A percentile compares a stretch with the other conserved stretches of the same genome.
Conservation (phyloP, 2,888 invertebrate genomes). For the Galeopsomyia nigrocyanea region DNA sequence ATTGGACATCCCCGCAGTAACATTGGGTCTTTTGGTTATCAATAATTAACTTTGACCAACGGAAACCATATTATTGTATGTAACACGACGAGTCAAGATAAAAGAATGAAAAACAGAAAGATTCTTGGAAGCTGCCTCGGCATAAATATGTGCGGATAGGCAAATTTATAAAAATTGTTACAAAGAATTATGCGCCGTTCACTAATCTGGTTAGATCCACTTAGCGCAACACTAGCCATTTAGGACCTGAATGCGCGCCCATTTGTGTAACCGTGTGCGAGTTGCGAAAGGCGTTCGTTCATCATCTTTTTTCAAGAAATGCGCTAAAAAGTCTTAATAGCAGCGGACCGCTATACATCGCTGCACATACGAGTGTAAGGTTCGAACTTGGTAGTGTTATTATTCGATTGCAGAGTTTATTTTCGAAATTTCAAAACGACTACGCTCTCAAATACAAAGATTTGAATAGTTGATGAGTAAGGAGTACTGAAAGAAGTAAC, state of each 20-base stretch:
- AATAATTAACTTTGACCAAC: too few species aligned
- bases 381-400: too few species aligned
- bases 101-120: constrained; percentile 68
- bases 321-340: constrained; percentile 66
- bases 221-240: constrained; percentile 68
- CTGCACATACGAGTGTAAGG: too few species aligned
- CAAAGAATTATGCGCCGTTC: constrained; percentile 54
- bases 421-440: too few species aligned
- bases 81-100: constrained; percentile 68
- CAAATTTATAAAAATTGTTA: too few species aligned
- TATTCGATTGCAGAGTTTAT: too few species aligned
- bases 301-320: constrained; percentile 60
- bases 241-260: constrained; percentile 63
- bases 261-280: background rate
- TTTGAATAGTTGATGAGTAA: constrained; percentile 1
- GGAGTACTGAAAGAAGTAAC: background rate
- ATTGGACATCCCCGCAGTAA: constrained; percentile 54
- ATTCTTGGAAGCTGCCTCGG: constrained; percentile 63
- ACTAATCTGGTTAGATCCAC: constrained; percentile 69
- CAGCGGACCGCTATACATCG: background rate
- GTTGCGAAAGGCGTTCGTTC: background rate
- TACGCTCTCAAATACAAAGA: too few species aligned
- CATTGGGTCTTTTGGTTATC: constrained; percentile 4
- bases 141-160: constrained; percentile 25
- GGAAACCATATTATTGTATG: constrained; percentile 61